Percentiles rank a stretch among this genome's conserved stretches.
Evolutionary conservation across 2,797 vertebrate genomes (phyloP).

Genomic region (Macroramphosus scolopax): DNA sequence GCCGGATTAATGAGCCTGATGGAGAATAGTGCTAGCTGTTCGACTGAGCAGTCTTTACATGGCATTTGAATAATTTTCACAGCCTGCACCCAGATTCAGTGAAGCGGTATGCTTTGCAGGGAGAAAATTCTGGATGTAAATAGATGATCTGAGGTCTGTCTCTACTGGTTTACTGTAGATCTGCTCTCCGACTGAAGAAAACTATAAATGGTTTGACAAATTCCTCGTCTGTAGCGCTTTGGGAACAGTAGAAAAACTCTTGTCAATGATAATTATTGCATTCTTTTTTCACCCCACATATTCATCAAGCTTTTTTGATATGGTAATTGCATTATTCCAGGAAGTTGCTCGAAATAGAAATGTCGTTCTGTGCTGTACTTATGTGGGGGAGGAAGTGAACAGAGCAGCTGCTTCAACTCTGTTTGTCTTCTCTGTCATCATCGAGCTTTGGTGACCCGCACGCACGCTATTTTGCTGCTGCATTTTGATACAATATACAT

Average conservation of each 20-base stretch:
- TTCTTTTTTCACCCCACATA: constrained; percentile 15
- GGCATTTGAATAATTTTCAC: constrained; percentile 55
- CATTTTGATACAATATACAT: constrained; percentile 36
- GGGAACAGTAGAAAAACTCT: constrained; percentile 17
- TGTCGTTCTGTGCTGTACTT: constrained; percentile 37
- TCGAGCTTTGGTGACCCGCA: constrained; percentile 13
- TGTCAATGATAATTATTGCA: constrained; percentile 9
- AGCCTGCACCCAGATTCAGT: constrained; percentile 24
- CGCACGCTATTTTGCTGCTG: constrained; percentile 1
- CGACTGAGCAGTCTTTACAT: constrained; percentile 45
- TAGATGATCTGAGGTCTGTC: constrained; percentile 18
- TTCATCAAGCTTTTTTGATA: constrained; percentile 17
- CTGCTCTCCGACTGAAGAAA: constrained; percentile 4
- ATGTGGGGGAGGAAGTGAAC: constrained; percentile 54
- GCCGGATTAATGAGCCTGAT: constrained; percentile 23
- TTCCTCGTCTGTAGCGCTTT: constrained; percentile 3
- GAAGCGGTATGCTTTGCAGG: constrained; percentile 25
- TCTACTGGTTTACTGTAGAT: constrained; percentile 29
- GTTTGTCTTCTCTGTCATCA: constrained; percentile 37
- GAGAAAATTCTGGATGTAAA: constrained; percentile 37
- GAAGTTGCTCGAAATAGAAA: constrained; percentile 65
- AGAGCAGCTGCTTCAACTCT: constrained; percentile 38
- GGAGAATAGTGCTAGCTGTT: constrained; percentile 23
- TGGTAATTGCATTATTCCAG: constrained; percentile 52
- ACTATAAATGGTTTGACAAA: constrained; percentile 7